A percentile compares a stretch with the other conserved stretches of the same genome.
These are phyloP conservation scores for Onychomys leucogaster DNA, from an alignment of 2,797 vertebrate genomes.

Conservation along the genomic window DNA sequence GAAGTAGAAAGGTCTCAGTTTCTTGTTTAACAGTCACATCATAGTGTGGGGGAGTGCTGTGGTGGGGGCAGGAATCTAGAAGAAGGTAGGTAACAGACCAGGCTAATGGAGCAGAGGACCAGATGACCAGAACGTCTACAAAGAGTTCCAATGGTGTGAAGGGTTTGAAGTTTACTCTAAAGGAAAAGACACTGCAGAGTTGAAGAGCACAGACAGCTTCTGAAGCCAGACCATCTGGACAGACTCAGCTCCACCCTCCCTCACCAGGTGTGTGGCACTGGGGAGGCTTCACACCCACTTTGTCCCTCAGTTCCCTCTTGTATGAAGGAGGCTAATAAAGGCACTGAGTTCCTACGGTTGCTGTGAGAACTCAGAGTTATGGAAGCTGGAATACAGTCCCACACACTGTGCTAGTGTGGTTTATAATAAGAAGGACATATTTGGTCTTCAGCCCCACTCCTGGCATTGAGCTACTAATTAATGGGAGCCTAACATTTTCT, in stretches of 20 bases:
- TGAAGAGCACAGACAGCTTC: neutral
- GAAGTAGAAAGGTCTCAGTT: neutral
- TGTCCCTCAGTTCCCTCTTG: slow-evolving; percentile 41
- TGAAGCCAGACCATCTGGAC: neutral
- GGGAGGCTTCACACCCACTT: neutral
- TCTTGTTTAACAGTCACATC: neutral
- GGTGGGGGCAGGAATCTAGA: neutral
- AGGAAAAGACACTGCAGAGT: neutral
- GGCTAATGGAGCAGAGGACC: slow-evolving; percentile 3
- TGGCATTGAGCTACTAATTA: slow-evolving; percentile 23
- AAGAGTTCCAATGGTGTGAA: neutral
- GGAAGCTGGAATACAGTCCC: neutral
- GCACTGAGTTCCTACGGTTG: neutral
- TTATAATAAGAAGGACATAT: neutral
- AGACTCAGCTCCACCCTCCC: neutral
- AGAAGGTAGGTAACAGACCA: neutral
- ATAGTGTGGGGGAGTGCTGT: neutral
- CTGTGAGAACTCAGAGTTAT: slow-evolving; percentile 23
- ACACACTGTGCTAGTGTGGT: neutral
- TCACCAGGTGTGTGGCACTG: neutral
- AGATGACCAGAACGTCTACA: neutral
- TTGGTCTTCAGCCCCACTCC: neutral
- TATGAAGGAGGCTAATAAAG: neutral
- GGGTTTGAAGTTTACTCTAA: neutral
- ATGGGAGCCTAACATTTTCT: slow-evolving; percentile 6